These are phyloP conservation scores for Sphaeridia pumilis DNA, from an alignment of 2,888 invertebrate species.

Conservation along the genomic window DNA sequence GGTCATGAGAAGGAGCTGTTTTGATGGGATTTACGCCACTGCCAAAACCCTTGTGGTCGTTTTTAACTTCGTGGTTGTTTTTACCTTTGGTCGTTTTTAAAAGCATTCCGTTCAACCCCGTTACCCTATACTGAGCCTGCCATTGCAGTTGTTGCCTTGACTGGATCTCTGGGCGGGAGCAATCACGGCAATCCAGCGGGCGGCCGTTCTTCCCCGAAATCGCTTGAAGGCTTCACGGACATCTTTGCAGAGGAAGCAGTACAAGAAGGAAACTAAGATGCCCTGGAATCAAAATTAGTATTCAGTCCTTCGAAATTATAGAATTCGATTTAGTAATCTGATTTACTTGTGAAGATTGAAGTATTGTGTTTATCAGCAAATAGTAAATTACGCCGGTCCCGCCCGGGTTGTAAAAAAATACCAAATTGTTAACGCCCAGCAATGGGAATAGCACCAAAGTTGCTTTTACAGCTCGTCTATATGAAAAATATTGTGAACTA, in stretches of 20 bases:
- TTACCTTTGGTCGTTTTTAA: too few relatives aligned
- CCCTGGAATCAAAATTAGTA: neutral
- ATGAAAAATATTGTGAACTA: too few relatives aligned
- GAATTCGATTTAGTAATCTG: neutral
- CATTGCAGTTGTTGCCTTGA: too few relatives aligned
- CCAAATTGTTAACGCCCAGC: constrained; percentile 46
- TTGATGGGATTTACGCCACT: too few relatives aligned
- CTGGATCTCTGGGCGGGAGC: too few relatives aligned
- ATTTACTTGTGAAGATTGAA: constrained; percentile 30
- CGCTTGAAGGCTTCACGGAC: constrained; percentile 1
- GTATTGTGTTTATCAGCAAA: constrained; percentile 26
- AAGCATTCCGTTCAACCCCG: too few relatives aligned
- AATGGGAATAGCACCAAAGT: constrained; percentile 47
- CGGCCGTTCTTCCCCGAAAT: neutral
- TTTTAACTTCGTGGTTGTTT: too few relatives aligned
- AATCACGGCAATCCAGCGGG: neutral
- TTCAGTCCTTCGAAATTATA: too few relatives aligned
- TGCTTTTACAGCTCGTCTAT: constrained; percentile 43
- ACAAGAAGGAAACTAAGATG: neutral
- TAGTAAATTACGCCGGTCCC: constrained; percentile 25
- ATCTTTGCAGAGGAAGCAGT: constrained; percentile 5
- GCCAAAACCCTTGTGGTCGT: too few relatives aligned
- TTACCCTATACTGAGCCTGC: too few relatives aligned
- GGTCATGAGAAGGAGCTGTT: too few relatives aligned
- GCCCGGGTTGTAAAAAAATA: constrained; percentile 40